These are phyloP conservation scores for Phylloscopus trochiloides DNA, from an alignment of 2,113 vertebrate genomes.

Conservation along the genomic window DNA sequence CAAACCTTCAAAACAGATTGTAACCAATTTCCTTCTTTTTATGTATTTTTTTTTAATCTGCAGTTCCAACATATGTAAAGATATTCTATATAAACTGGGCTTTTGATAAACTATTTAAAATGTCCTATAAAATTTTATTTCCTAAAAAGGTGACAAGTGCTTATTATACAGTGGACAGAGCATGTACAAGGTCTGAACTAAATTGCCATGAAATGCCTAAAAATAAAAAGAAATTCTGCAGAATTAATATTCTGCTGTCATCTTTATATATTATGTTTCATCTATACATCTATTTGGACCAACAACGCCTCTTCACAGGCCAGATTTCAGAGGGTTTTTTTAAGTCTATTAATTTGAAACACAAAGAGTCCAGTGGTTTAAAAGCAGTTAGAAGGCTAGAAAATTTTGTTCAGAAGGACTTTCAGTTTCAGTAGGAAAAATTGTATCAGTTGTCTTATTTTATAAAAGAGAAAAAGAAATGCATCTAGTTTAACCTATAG, in stretches of 20 bases:
- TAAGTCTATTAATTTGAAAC: not conserved
- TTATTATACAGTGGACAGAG: not conserved
- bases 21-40: not conserved
- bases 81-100: not conserved
- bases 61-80: not conserved
- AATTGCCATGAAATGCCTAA: not conserved
- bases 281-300: not conserved
- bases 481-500: fast-evolving
- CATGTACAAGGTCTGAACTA: not conserved
- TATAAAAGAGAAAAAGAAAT: not conserved
- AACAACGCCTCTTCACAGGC: not conserved
- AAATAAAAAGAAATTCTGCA: not conserved
- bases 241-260: not conserved
- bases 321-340: not conserved
- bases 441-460: not conserved
- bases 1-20: not conserved
- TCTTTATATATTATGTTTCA: not conserved
- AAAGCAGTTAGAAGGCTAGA: not conserved
- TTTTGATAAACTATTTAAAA: not conserved
- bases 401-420: not conserved
- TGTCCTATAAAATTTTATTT: not conserved
- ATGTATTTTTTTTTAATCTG: not conserved
- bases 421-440: not conserved
- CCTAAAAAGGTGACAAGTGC: not conserved
- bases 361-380: not conserved